Conservation (phyloP, 1,140 invertebrate species). For the Pseudoatta argentina region DNA sequence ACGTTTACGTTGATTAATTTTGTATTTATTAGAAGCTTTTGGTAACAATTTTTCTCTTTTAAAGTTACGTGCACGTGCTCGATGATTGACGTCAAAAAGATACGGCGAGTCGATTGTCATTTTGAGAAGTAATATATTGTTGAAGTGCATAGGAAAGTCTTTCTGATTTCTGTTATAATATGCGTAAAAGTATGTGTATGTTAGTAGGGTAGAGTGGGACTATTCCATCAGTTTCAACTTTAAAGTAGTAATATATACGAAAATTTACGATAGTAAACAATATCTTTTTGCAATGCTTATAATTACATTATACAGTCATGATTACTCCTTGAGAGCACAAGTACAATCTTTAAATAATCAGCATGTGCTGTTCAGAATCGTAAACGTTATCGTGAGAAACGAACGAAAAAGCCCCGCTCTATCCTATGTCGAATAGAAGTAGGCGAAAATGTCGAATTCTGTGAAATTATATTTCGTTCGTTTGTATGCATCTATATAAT, state of each 20-base stretch:
- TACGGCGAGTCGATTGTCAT: slow-evolving; percentile 63
- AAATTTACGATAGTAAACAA: too few relatives aligned
- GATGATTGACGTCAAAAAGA: slow-evolving; percentile 29
- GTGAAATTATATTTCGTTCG: slow-evolving; percentile 61
- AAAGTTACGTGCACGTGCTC: background rate
- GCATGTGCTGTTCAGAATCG: too few relatives aligned
- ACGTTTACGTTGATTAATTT: background rate
- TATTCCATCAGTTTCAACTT: too few relatives aligned
- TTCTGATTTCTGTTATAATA: slow-evolving; percentile 53
- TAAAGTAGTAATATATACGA: too few relatives aligned
- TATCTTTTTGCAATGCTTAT: too few relatives aligned
- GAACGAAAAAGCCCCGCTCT: too few relatives aligned
- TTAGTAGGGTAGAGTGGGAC: background rate
- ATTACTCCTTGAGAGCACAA: too few relatives aligned
- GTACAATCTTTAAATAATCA: too few relatives aligned
- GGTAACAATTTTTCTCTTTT: slow-evolving; percentile 8
- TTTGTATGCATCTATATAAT: slow-evolving; percentile 50
- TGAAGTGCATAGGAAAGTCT: slow-evolving; percentile 51
- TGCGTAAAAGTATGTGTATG: slow-evolving; percentile 27
- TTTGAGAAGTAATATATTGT: slow-evolving; percentile 60
- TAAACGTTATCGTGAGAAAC: too few relatives aligned
- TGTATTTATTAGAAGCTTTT: background rate
- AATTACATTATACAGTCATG: too few relatives aligned
- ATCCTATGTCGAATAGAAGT: slow-evolving; percentile 38
- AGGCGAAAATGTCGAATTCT: slow-evolving; percentile 68